Percentiles rank a stretch among this genome's conserved stretches.
These are phyloP conservation scores for Atractosteus spatula DNA, from an alignment of 2,113 vertebrate species.

Conservation along the genomic window DNA sequence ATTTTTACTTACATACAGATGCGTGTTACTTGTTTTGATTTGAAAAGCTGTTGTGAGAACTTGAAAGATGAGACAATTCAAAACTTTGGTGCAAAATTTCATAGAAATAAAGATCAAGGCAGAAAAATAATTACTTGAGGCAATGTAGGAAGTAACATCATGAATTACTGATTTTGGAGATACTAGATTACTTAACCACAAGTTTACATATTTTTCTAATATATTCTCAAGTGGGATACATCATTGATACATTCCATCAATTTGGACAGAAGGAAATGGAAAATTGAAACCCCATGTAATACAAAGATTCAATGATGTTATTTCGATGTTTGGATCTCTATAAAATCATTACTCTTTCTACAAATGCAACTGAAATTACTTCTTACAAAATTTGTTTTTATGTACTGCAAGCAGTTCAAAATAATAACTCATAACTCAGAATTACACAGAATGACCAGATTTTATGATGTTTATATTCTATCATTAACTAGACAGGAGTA, in stretches of 20 bases:
- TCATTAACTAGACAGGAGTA: too few relatives aligned
- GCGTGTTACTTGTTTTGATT: background rate
- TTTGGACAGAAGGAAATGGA: background rate
- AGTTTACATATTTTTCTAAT: background rate
- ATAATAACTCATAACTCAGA: background rate
- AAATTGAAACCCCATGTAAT: background rate
- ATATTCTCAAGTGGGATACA: background rate
- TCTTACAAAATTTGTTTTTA: background rate
- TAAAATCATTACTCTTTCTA: background rate
- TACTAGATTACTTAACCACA: background rate
- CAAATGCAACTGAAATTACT: background rate
- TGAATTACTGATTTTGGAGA: background rate
- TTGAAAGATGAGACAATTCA: constrained; percentile 2
- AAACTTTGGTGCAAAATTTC: background rate
- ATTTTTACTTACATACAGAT: constrained; percentile 20
- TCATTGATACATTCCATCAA: background rate
- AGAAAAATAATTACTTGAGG: background rate
- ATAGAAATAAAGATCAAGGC: background rate
- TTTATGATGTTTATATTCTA: too few relatives aligned
- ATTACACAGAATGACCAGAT: too few relatives aligned
- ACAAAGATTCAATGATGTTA: constrained; percentile 8
- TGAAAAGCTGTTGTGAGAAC: constrained; percentile 3
- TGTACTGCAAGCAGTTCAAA: too few relatives aligned
- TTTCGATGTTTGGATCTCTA: background rate
- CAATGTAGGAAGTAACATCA: background rate